Base-by-base conservation (phyloP, 1,140 invertebrate species). In the Drosophila carrolli region DNA sequence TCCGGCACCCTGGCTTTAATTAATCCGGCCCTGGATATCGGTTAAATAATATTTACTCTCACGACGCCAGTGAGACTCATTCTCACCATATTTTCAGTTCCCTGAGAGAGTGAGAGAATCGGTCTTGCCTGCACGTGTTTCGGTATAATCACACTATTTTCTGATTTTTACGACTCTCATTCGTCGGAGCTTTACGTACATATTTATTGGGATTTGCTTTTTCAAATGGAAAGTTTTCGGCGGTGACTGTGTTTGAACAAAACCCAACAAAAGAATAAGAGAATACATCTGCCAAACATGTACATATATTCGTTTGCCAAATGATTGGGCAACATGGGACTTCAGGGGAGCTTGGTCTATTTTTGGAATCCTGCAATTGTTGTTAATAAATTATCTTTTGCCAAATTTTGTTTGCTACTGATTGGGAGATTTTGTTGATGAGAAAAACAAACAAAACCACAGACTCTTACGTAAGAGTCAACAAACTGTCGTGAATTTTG, bases 401-500 rank as follows among this genome's bases (percentile, higher is more conserved):
- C 46, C 67, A 47, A 44, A 65, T 48, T 60, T 65, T 65, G 75
- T 78, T 75, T 79, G 57, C 35, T 67, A 61, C 66, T 47, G 76
- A 78, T 66, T 60, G 68, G 59, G 14, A 2, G 5, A n/a, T 43
- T 1, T 19, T 23, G 35, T 23, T 35, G 32, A 70, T 35, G 50
- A 48, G 70, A 61, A 60, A 75, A 55, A 56, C 63, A 74, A 86
- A 82, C 62, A 61, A 61, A 78, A 27, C 16, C 35, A 43, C 37
- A 16, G 41, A 50, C 58, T 51, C 70, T 86, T 86, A 83, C 70
- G 71, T 86, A 86, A 86, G 83, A 79, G 79, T 88, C 82, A 86
- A 86, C 79, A 86, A 86, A 88, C 78, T 83, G 61, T 76, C 48
- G 43, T 84, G 61, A 79, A 60, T 73, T 78, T 70, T 60, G 41